These are phyloP conservation scores for Rhinophrynus dorsalis DNA, from an alignment of 2,797 vertebrate genomes.

Conservation along the genomic window DNA sequence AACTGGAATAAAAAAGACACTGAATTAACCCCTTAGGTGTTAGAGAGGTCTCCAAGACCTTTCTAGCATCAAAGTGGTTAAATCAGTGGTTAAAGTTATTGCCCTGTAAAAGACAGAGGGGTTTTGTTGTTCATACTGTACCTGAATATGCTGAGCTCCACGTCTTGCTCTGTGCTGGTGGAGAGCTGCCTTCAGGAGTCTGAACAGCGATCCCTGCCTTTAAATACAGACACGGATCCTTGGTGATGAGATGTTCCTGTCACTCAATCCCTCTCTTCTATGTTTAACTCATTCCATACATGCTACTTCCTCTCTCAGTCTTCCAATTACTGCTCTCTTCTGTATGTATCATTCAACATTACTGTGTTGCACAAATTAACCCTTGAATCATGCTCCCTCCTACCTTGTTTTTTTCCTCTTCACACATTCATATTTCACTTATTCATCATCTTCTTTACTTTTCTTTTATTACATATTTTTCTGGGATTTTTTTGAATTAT, in stretches of 20 bases:
- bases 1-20: too few relatives aligned
- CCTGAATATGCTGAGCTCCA: conserved; percentile 23
- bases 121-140: conserved; percentile 10
- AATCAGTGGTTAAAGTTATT: too few relatives aligned
- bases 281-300: conserved; percentile 19
- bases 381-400: background rate
- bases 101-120: too few relatives aligned
- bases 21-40: too few relatives aligned
- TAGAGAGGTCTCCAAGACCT: too few relatives aligned
- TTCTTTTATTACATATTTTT: too few relatives aligned
- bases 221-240: conserved; percentile 42
- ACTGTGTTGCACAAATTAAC: too few relatives aligned
- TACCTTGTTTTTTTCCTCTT: background rate
- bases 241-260: conserved; percentile 40
- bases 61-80: too few relatives aligned
- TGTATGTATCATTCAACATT: background rate
- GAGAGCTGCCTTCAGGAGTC: conserved; percentile 35
- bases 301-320: background rate
- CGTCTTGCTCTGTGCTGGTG: conserved; percentile 15
- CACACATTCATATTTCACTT: background rate
- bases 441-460: background rate
- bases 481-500: too few relatives aligned
- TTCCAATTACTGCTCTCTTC: background rate
- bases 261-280: conserved; percentile 33
- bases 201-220: conserved; percentile 31